Conservation (phyloP, 2,113 vertebrate genomes). For the Chauna torquata region DNA sequence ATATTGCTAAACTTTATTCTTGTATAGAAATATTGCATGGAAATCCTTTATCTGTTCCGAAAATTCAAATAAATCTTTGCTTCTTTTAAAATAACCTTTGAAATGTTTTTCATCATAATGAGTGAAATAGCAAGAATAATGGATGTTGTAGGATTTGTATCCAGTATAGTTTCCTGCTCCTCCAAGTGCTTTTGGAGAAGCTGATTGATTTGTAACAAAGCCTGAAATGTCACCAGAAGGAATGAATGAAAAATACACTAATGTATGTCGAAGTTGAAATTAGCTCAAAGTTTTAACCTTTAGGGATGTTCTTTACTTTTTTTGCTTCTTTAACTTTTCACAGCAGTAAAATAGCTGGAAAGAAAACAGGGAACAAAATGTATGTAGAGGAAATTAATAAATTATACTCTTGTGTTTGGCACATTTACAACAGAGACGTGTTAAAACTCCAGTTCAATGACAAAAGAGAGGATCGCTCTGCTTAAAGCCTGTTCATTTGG, state of each 20-base stretch:
- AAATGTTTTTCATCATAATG: slow-evolving; percentile 9
- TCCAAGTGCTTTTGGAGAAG: slow-evolving; percentile 53
- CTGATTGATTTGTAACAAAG: slow-evolving; percentile 61
- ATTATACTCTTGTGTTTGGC: slow-evolving; percentile 31
- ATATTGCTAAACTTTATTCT: background rate
- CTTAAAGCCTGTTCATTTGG: background rate
- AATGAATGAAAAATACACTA: slow-evolving; percentile 24
- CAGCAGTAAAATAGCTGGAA: background rate
- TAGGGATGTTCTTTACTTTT: background rate
- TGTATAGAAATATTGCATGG: background rate
- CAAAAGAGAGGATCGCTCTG: background rate
- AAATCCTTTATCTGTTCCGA: background rate
- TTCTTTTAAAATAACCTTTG: slow-evolving; percentile 42
- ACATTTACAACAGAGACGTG: background rate
- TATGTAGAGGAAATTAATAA: background rate
- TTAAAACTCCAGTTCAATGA: background rate
- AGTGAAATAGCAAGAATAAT: slow-evolving; percentile 8
- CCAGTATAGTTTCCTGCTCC: background rate
- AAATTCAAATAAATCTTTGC: slow-evolving; percentile 2
- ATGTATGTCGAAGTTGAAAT: background rate
- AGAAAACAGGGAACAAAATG: slow-evolving; percentile 2
- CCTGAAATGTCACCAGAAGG: slow-evolving; percentile 52
- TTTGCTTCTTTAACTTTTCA: background rate
- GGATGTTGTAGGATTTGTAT: slow-evolving; percentile 14
- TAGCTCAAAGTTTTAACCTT: slow-evolving; percentile 58